These are phyloP conservation scores for Elysia chlorotica DNA, from an alignment of 1,140 invertebrate species.

Conservation along the genomic window DNA sequence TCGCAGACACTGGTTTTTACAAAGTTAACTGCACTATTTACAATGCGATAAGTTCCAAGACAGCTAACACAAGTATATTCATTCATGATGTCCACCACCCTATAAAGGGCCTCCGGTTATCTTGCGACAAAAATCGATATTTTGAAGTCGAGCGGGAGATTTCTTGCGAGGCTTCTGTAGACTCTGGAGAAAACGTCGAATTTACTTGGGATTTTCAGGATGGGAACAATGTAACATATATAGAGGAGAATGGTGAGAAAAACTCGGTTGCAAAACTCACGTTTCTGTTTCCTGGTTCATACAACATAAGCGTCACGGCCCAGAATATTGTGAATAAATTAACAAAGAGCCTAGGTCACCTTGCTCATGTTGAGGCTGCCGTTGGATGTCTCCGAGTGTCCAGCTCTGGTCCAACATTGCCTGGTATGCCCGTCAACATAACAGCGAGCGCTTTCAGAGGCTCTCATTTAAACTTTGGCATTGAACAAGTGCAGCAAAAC, in stretches of 20 bases:
- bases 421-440: not conserved
- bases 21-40: not conserved
- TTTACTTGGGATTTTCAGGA: slow-evolving; percentile 21
- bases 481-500: too few species aligned
- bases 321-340: not conserved
- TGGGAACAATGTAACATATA: not conserved
- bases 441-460: not conserved
- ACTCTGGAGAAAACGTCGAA: not conserved
- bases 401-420: not conserved
- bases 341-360: not conserved
- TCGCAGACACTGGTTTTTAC: not conserved
- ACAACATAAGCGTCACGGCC: slow-evolving; percentile 4
- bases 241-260: not conserved
- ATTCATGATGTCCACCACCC: not conserved
- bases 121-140: not conserved
- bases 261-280: not conserved
- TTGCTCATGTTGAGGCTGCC: not conserved
- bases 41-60: not conserved
- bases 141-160: slow-evolving; percentile 6
- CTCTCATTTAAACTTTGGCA: not conserved
- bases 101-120: not conserved
- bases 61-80: not conserved
- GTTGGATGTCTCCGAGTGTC: slow-evolving; percentile 6
- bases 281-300: not conserved
- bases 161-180: not conserved